These are phyloP conservation scores for Schizothorax lantsangensis DNA, from an alignment of 2,797 vertebrate genomes.

Conservation along the genomic window DNA sequence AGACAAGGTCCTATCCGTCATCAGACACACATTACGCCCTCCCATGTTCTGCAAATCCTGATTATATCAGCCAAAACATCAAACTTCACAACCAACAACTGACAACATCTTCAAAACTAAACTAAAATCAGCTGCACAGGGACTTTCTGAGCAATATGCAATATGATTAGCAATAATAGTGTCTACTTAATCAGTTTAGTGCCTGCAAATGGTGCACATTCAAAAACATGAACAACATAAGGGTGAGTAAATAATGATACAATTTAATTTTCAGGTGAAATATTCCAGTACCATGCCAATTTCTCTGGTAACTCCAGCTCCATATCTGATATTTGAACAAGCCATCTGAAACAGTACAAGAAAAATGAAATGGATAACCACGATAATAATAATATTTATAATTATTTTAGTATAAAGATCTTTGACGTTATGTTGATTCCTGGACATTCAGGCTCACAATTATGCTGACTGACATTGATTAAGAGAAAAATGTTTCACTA, in stretches of 20 bases:
- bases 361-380: not conserved
- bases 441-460: not conserved
- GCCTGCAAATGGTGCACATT: not conserved
- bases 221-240: not conserved
- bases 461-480: not conserved
- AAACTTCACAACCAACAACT: not conserved
- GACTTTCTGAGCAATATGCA: not conserved
- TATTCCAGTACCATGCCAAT: conserved; percentile 88
- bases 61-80: conserved; percentile 28
- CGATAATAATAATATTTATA: not conserved
- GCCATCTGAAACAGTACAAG: conserved; percentile 83
- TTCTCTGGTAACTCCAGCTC: conserved; percentile 91
- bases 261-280: not conserved
- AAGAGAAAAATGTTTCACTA: not conserved
- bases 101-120: not conserved
- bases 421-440: not conserved
- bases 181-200: not conserved
- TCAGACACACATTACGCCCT: conserved; percentile 88
- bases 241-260: not conserved
- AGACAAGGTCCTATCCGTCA: conserved; percentile 91
- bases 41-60: conserved; percentile 92
- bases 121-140: not conserved
- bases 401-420: not conserved
- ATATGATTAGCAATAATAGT: not conserved
- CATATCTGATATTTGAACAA: conserved; percentile 93